These are phyloP conservation scores for Saccopteryx leptura DNA, from an alignment of 2,113 vertebrate genomes.

Conservation along the genomic window DNA sequence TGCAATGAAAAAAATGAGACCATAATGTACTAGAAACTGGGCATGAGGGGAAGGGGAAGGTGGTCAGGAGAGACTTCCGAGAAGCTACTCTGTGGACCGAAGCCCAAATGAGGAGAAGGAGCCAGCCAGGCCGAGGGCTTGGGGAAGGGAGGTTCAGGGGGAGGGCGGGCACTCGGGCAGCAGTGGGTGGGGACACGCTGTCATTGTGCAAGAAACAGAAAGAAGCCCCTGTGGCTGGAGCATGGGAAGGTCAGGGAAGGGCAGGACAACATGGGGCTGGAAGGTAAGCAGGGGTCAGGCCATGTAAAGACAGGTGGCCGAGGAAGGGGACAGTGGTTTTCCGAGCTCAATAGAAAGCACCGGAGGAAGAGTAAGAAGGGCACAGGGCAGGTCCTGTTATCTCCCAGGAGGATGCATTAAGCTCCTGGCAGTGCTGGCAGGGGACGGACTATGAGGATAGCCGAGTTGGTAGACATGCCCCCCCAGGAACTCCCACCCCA, in stretches of 20 bases:
- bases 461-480: background rate
- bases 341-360: background rate
- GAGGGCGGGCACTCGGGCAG: background rate
- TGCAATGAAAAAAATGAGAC: background rate
- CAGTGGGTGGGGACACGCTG: background rate
- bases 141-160: background rate
- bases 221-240: background rate
- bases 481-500: background rate
- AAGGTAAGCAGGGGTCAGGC: background rate
- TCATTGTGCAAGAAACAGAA: background rate
- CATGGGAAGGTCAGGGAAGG: too few species aligned
- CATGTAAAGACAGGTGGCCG: background rate
- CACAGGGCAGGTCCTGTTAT: too few species aligned
- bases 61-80: background rate
- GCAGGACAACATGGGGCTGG: background rate
- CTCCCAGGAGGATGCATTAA: accelerated
- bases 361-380: background rate
- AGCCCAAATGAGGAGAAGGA: background rate
- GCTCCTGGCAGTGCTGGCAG: background rate
- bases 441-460: background rate
- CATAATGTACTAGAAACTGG: background rate
- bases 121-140: background rate
- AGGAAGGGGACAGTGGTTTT: background rate
- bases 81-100: background rate
- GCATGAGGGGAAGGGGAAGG: background rate